These are phyloP conservation scores for Drosophila quadrilineata DNA, from an alignment of 1,140 invertebrate genomes.

Conservation along the genomic window DNA sequence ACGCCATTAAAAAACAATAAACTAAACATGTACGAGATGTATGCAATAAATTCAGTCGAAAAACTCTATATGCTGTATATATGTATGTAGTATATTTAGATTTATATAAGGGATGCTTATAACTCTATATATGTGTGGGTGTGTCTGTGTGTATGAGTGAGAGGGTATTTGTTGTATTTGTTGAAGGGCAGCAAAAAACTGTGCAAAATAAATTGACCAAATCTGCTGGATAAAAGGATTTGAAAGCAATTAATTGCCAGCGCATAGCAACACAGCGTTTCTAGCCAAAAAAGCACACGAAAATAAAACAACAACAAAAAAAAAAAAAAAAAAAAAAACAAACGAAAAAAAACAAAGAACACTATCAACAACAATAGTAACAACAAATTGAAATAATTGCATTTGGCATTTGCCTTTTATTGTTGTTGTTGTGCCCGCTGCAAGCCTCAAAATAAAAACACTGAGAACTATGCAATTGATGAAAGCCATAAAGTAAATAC, in stretches of 20 bases:
- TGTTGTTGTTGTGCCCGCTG: conserved; percentile 1
- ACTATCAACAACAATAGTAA: conserved; percentile 4
- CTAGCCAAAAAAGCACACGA: conserved; percentile 15
- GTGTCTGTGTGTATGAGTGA: not conserved
- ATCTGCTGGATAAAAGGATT: conserved; percentile 78
- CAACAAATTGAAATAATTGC: conserved; percentile 22
- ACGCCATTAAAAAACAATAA: conserved; percentile 78
- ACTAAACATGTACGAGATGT: conserved; percentile 75
- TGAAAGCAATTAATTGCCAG: conserved; percentile 76
- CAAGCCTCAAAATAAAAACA: conserved; percentile 2
- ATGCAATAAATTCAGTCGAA: conserved; percentile 69
- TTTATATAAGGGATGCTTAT: not conserved
- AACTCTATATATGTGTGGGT: not conserved
- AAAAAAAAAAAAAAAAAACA: not conserved
- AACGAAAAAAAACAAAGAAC: not conserved
- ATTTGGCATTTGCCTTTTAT: conserved; percentile 3
- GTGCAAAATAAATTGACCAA: conserved; percentile 76
- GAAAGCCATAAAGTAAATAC: conserved; percentile 49
- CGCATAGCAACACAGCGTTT: conserved; percentile 48
- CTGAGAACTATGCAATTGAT: conserved; percentile 34
- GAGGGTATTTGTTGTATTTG: conserved; percentile 31
- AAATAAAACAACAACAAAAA: not conserved
- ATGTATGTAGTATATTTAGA: conserved; percentile 2
- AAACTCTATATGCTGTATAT: conserved; percentile 12
- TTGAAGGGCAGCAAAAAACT: conserved; percentile 44